Evolutionary conservation across 53 echinoderm and acorn worm species (phyloP).

Genomic region (Patiria pectinifera): DNA sequence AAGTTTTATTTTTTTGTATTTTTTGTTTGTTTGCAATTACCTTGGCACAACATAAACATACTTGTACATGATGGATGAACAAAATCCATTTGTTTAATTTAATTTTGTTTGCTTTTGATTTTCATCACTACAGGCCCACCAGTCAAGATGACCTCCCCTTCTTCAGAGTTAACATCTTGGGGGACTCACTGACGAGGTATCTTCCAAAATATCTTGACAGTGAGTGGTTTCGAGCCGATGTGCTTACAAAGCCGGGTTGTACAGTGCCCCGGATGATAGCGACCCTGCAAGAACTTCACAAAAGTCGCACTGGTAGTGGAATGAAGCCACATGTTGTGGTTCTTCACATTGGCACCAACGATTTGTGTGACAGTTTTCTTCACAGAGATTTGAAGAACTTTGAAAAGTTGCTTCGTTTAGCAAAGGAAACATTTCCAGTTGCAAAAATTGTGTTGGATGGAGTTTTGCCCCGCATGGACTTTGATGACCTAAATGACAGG

Average conservation of each 20-base stretch:
- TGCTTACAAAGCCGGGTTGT: not conserved
- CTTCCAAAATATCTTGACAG: not conserved
- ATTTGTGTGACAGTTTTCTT: not conserved
- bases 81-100: no score
- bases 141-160: no score
- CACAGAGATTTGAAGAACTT: not conserved
- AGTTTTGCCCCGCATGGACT: not conserved
- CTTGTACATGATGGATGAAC: no score
- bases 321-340: constrained; percentile 6
- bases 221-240: constrained; percentile 8
- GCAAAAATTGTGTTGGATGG: not conserved
- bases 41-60: no score
- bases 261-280: not conserved
- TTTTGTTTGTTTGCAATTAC: no score
- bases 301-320: not conserved
- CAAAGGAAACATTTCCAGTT: not conserved
- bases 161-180: no score
- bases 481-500: not conserved
- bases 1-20: no score
- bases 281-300: not conserved
- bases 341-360: not conserved
- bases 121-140: no score
- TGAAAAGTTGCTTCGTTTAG: not conserved
- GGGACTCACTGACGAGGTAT: not conserved
- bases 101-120: no score